These are phyloP conservation scores for Hypselothyrea guttata DNA, from an alignment of 2,888 invertebrate species.

Conservation along the genomic window DNA sequence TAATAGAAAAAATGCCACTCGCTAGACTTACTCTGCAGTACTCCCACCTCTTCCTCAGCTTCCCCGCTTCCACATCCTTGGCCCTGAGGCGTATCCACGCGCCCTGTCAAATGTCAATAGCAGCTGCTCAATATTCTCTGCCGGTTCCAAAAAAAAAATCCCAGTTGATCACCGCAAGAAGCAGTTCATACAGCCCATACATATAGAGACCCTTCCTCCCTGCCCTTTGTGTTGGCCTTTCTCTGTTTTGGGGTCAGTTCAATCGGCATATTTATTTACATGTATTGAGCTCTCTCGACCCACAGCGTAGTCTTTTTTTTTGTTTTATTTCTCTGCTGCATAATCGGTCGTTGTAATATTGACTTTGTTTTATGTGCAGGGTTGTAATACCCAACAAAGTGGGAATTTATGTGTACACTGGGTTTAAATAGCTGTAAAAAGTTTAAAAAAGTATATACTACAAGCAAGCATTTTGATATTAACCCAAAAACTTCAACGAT, in stretches of 20 bases:
- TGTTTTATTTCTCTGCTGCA: conserved; percentile 26
- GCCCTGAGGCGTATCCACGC: conserved; percentile 45
- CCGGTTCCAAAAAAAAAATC: too few relatives aligned
- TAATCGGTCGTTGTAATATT: conserved; percentile 49
- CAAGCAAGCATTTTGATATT: too few relatives aligned
- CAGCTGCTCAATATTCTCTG: conserved; percentile 13
- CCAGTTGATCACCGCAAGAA: conserved; percentile 56
- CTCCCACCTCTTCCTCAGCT: background rate
- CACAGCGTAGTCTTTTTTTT: conserved; percentile 12
- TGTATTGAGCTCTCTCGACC: conserved; percentile 38
- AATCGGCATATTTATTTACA: conserved; percentile 59
- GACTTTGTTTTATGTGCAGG: conserved; percentile 11
- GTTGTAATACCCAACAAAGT: background rate
- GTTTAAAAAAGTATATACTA: too few relatives aligned
- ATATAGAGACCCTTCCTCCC: background rate
- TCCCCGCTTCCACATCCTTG: conserved; percentile 12
- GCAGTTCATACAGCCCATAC: conserved; percentile 17
- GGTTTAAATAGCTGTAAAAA: conserved; percentile 7
- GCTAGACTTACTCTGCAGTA: conserved; percentile 19
- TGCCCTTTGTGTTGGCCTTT: background rate
- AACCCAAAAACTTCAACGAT: too few relatives aligned
- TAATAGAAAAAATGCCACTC: conserved; percentile 42
- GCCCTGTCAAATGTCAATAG: conserved; percentile 78
- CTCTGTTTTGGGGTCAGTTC: conserved; percentile 35
- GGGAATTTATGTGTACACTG: conserved; percentile 13